Conservation (phyloP, 2,888 invertebrate genomes). For the Pasiphila rectangulata region DNA sequence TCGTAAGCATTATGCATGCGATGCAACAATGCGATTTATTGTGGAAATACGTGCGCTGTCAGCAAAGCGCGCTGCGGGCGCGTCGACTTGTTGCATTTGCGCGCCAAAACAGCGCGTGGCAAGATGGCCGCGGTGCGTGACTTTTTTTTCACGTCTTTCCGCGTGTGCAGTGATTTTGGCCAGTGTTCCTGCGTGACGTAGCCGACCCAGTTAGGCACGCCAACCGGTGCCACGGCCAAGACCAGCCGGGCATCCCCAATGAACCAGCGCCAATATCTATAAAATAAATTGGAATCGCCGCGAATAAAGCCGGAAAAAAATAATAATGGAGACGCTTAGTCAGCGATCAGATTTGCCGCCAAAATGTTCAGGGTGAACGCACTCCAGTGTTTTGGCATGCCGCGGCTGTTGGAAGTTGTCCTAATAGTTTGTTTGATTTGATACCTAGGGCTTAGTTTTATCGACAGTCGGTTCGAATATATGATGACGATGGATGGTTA, state of each 20-base stretch:
- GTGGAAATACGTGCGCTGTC: conserved; percentile 71
- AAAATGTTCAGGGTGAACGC: conserved; percentile 73
- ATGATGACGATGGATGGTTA: background rate
- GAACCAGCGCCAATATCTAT: conserved; percentile 80
- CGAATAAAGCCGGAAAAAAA: conserved; percentile 68
- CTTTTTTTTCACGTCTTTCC: conserved; percentile 71
- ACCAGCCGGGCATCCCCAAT: conserved; percentile 76
- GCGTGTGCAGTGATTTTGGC: conserved; percentile 76
- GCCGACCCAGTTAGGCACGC: conserved; percentile 77
- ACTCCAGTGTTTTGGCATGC: conserved; percentile 77
- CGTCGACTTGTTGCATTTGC: conserved; percentile 43
- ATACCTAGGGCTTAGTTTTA: conserved; percentile 63
- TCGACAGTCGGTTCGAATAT: conserved; percentile 33
- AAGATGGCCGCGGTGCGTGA: conserved; percentile 56
- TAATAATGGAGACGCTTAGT: conserved; percentile 75
- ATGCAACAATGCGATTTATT: conserved; percentile 72
- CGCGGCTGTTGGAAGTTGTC: conserved; percentile 63
- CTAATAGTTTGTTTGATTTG: conserved; percentile 73
- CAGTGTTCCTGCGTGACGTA: conserved; percentile 73
- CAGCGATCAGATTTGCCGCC: conserved; percentile 66
- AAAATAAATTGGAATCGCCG: conserved; percentile 75
- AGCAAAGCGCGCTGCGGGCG: conserved; percentile 46
- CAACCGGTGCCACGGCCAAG: conserved; percentile 79
- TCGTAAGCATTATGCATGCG: conserved; percentile 64
- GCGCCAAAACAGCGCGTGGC: conserved; percentile 62